These are phyloP conservation scores for Balaenoptera acutorostrata DNA, from an alignment of 2,113 vertebrate genomes.

Conservation along the genomic window DNA sequence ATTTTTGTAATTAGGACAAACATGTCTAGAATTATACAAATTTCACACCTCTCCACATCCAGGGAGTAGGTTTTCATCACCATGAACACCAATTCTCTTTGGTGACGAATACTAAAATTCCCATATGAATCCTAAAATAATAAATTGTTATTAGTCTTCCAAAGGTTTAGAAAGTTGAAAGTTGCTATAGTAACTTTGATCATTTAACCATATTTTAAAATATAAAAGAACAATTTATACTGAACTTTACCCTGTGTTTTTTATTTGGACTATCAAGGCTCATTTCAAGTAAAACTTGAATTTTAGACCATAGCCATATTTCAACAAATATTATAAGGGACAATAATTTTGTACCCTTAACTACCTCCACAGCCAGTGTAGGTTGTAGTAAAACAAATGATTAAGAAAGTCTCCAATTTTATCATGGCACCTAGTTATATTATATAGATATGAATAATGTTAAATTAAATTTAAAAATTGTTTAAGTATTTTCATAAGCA, in stretches of 20 bases:
- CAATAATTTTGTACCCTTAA: neutral
- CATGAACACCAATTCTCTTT: slow-evolving; percentile 7
- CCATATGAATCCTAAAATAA: neutral
- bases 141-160: neutral
- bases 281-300: slow-evolving; percentile 16
- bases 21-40: slow-evolving; percentile 37
- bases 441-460: neutral
- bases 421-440: neutral
- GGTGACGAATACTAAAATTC: slow-evolving; percentile 37
- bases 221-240: neutral
- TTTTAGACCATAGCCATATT: neutral
- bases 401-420: neutral
- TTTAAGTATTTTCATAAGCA: neutral
- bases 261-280: neutral
- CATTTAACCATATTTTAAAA: neutral
- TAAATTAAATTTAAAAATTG: neutral
- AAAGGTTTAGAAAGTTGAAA: neutral
- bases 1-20: slow-evolving; percentile 55
- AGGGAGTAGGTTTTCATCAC: slow-evolving; percentile 27
- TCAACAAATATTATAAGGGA: neutral
- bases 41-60: slow-evolving; percentile 41
- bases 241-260: neutral
- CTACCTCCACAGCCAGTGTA: neutral
- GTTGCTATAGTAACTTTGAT: neutral
- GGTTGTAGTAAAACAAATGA: neutral